A percentile compares a stretch with the other conserved stretches of the same genome.
These are phyloP conservation scores for Thalassophryne amazonica DNA, from an alignment of 2,797 vertebrate species.

Conservation along the genomic window DNA sequence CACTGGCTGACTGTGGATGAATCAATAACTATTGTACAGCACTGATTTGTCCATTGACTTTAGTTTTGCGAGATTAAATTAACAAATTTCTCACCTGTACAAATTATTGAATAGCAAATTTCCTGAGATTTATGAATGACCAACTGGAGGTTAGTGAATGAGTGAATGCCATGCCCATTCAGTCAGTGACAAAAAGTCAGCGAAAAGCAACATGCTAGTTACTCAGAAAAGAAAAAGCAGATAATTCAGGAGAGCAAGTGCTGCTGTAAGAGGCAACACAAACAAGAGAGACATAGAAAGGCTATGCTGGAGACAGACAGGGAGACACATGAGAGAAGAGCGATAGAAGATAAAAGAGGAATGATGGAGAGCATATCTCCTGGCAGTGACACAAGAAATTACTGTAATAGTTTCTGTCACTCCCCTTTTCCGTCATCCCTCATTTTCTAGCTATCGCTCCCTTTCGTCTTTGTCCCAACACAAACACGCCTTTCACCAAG, in stretches of 20 bases:
- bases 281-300: conserved; percentile 37
- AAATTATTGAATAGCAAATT: no score
- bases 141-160: no score
- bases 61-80: neutral
- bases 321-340: conserved; percentile 30
- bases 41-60: neutral
- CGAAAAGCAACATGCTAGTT: conserved; percentile 13
- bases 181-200: conserved; percentile 22
- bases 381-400: conserved; percentile 62
- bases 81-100: no score
- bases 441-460: conserved; percentile 25
- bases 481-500: conserved; percentile 44
- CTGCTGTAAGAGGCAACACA: conserved; percentile 22
- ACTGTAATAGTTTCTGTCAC: conserved; percentile 70
- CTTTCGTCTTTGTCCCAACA: conserved; percentile 46
- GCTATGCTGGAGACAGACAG: conserved; percentile 27
- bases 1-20: neutral
- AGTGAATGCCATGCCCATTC: no score
- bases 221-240: neutral
- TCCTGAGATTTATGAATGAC: no score
- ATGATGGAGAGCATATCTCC: conserved; percentile 66
- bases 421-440: conserved; percentile 50
- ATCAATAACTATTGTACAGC: neutral
- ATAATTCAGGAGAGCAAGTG: conserved; percentile 24
- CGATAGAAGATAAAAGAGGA: conserved; percentile 61